A percentile compares a stretch with the other conserved stretches of the same genome.
phyloP scores from a whole-genome alignment of 2,113 vertebrate genomes.

The Hippolais icterina region DNA sequence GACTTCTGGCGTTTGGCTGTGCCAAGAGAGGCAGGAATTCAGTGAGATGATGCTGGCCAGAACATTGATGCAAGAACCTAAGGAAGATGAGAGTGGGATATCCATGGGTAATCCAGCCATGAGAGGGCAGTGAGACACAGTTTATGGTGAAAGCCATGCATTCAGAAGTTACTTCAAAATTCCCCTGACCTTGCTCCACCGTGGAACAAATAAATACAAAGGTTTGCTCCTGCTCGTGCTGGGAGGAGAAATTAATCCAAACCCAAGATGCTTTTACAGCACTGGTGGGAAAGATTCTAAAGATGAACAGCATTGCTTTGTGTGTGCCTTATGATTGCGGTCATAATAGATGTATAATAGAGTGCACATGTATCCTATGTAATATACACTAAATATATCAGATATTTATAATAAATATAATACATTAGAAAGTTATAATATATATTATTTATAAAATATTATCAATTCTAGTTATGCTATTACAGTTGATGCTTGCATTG shows the following conservation, averaged over 20 bases:
- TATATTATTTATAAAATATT: not conserved
- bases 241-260: not conserved
- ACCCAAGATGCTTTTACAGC: not conserved
- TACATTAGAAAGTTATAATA: not conserved
- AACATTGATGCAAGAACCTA: not conserved
- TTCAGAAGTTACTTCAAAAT: not conserved
- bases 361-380: not conserved
- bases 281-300: not conserved
- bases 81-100: not conserved
- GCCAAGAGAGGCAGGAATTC: not conserved
- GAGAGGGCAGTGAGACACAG: not conserved
- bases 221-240: not conserved
- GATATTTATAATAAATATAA: not conserved
- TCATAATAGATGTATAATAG: not conserved
- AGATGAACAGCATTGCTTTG: not conserved
- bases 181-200: not conserved
- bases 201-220: not conserved
- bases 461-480: not conserved
- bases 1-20: not conserved
- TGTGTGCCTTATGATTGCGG: not conserved
- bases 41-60: not conserved
- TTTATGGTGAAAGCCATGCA: not conserved
- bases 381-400: not conserved
- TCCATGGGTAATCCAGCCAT: not conserved
- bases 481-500: not conserved